Evolutionary conservation across 2,113 vertebrate genomes (phyloP), one percentile per base, ranked within the genome.

Genomic region (Colius striatus): DNA sequence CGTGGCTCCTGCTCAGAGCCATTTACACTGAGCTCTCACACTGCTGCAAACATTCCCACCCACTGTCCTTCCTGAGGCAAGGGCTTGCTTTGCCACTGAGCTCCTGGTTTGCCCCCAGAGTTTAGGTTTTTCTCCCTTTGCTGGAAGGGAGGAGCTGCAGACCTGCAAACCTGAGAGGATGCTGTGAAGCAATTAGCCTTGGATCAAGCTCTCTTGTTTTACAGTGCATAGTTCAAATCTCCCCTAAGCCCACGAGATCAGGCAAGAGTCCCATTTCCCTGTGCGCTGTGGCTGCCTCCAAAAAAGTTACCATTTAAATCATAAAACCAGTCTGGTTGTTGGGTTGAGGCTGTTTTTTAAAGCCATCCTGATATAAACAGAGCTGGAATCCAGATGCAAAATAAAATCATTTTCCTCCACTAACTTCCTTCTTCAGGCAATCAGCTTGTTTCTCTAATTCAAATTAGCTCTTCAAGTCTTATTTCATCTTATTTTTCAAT

Each of bases 401-500:
- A 76, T 54, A 88, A 62, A 90, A 38, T 43, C 1, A 80, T 92
- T 90, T 90, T 84, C 68, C 50, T 71, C 47, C 61, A 86, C 4
- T 2, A 62, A 54, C 23, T 87, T 89, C n/a, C 88, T 94, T 95
- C 85, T 96, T 87, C 50, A 79, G 92, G 80, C 92, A 83, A 83
- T 63, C 50, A 66, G 36, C 72, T 63, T 84, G 45, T 87, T 96
- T 90, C 80, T 94, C 86, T 65, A 68, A 89, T 94, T 95, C 93
- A 95, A 90, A 96, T 94, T 94, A 94, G 77, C 58, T 94, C 60
- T 94, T 95, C 89, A 73, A 96, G 83, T 83, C 74, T 94, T 94
- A 90, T 94, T 96, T 97, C 94, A 97, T 92, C 92, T 94, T 95
- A 85, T 90, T 95, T 97, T 96, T 96, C 95, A 97, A 97, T 97